Evolutionary conservation across 2,113 vertebrate species (phyloP), one percentile per base, ranked within the genome.

Genomic region (Alosa alosa): DNA sequence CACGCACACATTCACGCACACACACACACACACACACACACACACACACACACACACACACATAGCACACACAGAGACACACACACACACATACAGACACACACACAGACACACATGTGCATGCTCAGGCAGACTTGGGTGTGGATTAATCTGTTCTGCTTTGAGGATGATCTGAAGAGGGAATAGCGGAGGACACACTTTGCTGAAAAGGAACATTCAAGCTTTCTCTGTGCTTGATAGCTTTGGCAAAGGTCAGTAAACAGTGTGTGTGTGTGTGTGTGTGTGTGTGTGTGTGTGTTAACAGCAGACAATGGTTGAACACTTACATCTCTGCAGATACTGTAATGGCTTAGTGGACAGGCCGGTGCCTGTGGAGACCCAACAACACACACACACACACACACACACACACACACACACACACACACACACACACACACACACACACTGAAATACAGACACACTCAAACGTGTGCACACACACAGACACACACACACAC

Each of bases 1-100:
- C 50, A 88, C 2, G 2, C 64, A 83, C 86, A 85, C 83, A 89
- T 75, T 87, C 68, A 44, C 83, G 45, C 64, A 39, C 18, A 3
- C 52, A 60, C 18, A 60, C 4, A 22, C 18, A 20, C 57, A 60
- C 18, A 44, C 41, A 44, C 41, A 44, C 41, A 44, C 41, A 44
- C 41, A 44, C 41, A 3, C 41, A 3, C 41, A 44, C 41, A 44
- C 41, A 44, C 49, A 49, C 47, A 49, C 47, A 49, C 47, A 9
- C 47, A 49, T 10, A 49, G 1, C 52, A 57, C 52, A 18, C 4
- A 57, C 2, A n/a, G n/a, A n/a, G n/a, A n/a, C n/a, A 4, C 41
- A 44, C 41, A 44, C 41, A 44, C 4, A 4, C 41, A 4, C 41
- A 4, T 0, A 4, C 41, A 44, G 18, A n/a, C 31, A 31, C 31